Evolutionary conservation across 2,888 invertebrate species (phyloP).

Genomic region (Athrips mouffetella): DNA sequence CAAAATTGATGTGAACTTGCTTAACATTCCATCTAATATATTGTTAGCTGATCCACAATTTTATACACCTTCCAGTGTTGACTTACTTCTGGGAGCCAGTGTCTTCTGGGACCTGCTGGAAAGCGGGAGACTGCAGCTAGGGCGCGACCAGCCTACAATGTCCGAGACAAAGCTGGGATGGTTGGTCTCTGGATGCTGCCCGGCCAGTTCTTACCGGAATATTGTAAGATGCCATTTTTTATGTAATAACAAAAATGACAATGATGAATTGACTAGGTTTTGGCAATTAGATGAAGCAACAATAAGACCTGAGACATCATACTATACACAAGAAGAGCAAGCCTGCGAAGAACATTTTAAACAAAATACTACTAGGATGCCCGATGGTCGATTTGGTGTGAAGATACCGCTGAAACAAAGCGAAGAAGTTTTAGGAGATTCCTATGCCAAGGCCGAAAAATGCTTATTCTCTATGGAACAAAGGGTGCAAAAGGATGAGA

Average conservation of each 20-base stretch:
- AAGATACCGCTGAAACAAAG: background rate
- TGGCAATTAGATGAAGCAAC: background rate
- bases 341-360: slow-evolving; percentile 10
- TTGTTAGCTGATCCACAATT: slow-evolving; percentile 1
- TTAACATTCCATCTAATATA: slow-evolving; percentile 1
- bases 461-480: background rate
- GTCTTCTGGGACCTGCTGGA: slow-evolving; percentile 2
- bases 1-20: background rate
- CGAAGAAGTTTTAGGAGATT: background rate
- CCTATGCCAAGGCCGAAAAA: background rate
- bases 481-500: background rate
- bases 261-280: background rate
- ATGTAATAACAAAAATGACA: background rate
- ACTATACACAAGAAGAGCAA: background rate
- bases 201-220: too few species aligned
- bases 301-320: background rate
- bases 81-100: background rate
- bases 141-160: background rate
- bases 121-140: background rate
- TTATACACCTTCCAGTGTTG: background rate
- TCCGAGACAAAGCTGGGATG: slow-evolving; percentile 2
- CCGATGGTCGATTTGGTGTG: background rate
- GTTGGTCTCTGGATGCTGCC: background rate
- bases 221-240: background rate
- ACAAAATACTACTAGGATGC: background rate